Evolutionary conservation across 2,113 vertebrate genomes (phyloP).

Genomic region (Brienomyrus longianalis): DNA sequence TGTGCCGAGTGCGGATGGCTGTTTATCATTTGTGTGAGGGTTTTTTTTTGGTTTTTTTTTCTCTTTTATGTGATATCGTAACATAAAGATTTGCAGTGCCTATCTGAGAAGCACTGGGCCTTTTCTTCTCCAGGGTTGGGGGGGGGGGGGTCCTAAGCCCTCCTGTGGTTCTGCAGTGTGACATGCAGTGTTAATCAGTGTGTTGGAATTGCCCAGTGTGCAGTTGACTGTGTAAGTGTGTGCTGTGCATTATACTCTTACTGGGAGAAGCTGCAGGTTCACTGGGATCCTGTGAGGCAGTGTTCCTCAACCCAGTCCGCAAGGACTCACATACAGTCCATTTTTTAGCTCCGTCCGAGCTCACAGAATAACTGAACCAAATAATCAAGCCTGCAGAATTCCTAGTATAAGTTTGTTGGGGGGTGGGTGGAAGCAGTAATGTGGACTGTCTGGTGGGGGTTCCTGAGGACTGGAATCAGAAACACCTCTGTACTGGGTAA

Average conservation of each 20-base stretch:
- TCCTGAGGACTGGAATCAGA: neutral
- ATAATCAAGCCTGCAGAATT: neutral
- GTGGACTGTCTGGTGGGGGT: neutral
- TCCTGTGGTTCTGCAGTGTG: neutral
- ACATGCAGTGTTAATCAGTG: neutral
- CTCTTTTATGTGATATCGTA: neutral
- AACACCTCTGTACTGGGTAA: neutral
- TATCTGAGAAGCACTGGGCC: neutral
- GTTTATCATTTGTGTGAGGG: neutral
- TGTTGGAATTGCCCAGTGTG: neutral
- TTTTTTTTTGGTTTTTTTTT: too few species aligned
- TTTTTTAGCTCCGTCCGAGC: neutral
- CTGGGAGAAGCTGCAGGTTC: neutral
- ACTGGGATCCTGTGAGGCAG: neutral
- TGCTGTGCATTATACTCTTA: neutral
- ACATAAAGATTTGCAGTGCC: neutral
- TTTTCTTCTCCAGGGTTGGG: neutral
- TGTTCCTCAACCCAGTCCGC: neutral
- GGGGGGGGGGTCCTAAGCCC: too few species aligned
- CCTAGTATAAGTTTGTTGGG: neutral
- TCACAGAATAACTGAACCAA: neutral
- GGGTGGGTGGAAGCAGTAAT: neutral
- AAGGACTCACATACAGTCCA: neutral
- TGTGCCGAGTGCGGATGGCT: neutral
- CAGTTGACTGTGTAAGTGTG: neutral